A percentile compares a stretch with the other conserved stretches of the same genome.
Conservation (phyloP, 2,113 vertebrate species). For the Albula glossodonta region DNA sequence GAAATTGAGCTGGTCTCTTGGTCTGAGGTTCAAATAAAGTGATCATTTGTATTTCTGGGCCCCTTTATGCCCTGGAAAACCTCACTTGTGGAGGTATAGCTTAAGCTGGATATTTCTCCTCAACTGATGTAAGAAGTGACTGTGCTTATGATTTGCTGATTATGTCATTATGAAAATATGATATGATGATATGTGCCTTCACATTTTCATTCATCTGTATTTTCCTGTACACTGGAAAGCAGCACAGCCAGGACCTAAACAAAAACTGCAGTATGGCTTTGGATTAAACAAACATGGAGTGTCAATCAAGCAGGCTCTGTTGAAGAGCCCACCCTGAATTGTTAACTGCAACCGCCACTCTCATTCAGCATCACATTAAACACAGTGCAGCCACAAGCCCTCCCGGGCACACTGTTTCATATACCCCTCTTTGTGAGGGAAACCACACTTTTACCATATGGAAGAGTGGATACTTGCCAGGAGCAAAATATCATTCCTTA, state of each 20-base stretch:
- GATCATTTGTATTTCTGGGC: not conserved
- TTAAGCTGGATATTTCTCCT: too few relatives aligned
- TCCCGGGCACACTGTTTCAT: not conserved
- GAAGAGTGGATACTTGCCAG: not conserved
- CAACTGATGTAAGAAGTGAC: too few relatives aligned
- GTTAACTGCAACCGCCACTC: constrained; percentile 21
- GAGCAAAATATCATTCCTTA: not conserved
- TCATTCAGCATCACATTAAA: constrained; percentile 32
- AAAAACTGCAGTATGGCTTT: not conserved
- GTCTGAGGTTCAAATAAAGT: constrained; percentile 6
- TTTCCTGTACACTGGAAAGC: not conserved
- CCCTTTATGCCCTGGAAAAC: not conserved
- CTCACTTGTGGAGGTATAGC: not conserved
- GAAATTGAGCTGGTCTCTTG: not conserved
- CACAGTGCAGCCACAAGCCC: not conserved
- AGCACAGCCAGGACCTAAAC: too few relatives aligned
- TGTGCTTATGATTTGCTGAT: too few relatives aligned
- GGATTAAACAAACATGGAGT: constrained; percentile 2
- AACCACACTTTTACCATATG: not conserved
- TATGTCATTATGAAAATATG: too few relatives aligned
- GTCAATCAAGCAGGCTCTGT: constrained; percentile 21
- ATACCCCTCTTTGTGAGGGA: not conserved
- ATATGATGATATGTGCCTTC: too few relatives aligned
- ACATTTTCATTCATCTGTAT: not conserved
- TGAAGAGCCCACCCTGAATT: constrained; percentile 11